Evolutionary conservation across 2,113 vertebrate species (phyloP).

Genomic region (Chaetorhynchus papuensis): DNA sequence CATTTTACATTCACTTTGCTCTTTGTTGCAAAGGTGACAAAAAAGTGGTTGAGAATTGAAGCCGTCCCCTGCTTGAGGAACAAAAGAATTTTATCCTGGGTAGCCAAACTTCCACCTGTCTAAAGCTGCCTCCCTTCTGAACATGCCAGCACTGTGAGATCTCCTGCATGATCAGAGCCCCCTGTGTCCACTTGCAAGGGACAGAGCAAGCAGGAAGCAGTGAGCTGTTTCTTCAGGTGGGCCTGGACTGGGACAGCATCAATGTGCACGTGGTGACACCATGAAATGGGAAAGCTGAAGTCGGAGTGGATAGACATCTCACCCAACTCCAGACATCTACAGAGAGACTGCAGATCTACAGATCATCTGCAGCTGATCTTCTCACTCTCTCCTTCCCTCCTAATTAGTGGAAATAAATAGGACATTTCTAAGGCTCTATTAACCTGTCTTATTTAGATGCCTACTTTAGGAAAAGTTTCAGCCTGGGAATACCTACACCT

Average conservation of each 20-base stretch:
- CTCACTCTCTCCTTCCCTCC: background rate
- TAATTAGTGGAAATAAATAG: background rate
- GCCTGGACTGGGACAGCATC: background rate
- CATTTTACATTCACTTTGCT: background rate
- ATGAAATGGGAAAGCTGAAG: background rate
- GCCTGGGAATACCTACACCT: background rate
- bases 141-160: background rate
- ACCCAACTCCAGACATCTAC: background rate
- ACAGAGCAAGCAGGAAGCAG: background rate
- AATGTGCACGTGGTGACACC: rapidly evolving
- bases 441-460: background rate
- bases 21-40: background rate
- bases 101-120: background rate
- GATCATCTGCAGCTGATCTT: background rate
- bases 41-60: background rate
- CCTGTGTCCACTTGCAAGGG: background rate
- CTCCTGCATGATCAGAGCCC: background rate
- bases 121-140: background rate
- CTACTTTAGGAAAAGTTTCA: background rate
- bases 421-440: background rate
- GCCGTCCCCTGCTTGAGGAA: background rate
- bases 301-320: background rate
- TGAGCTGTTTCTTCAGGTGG: background rate
- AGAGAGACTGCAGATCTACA: no score
- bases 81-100: background rate